Evolutionary conservation across 1,140 invertebrate species (phyloP), one percentile per base, ranked within the genome.

Genomic region (Tribolium madens): DNA sequence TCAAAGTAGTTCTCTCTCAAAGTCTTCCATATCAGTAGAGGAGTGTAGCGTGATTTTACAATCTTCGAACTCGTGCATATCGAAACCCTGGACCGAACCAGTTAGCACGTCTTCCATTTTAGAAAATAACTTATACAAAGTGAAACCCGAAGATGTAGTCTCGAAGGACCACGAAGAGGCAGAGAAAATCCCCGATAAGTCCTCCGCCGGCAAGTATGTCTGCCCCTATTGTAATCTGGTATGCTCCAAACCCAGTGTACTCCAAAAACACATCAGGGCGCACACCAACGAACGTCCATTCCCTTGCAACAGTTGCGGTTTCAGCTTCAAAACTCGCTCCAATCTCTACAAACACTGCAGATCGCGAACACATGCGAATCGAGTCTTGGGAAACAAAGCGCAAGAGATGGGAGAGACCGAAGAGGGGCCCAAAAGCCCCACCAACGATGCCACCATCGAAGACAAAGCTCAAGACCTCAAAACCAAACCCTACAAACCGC

Each of bases 201-300:
- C 70, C 18, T 57, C 81, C 1, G 78, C 73, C 36, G 91, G 90
- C 36, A 89, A 91, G 76, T 93, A 97, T 86, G 90, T 94, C 73
- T 98, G 96, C 84, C 91, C 92, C 1, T 97, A 95, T 85, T 98
- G 96, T 87, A 94, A 93, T 83, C 87, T 95, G 82, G 91, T 91
- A 46, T 97, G 95, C 88, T 93, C 95, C 79, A 98, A 98, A 86
- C 96, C 96, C n/a, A 97, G 95, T 82, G 95, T 97, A 47, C 88
- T 97, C 53, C 92, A 97, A 84, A 98, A 98, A 88, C 96, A 98
- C 88, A 94, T 97, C 82, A 91, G 96, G 81, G 91, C 95, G 76
- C 95, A 97, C 87, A 94, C 95, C n/a, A 96, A 97, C 83, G 96
- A 97, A 86, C 90, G 96, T 60, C 96, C 96, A 14, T 98, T 93